These are phyloP conservation scores for Chiloscyllium plagiosum DNA, from an alignment of 2,113 vertebrate species.

Conservation along the genomic window DNA sequence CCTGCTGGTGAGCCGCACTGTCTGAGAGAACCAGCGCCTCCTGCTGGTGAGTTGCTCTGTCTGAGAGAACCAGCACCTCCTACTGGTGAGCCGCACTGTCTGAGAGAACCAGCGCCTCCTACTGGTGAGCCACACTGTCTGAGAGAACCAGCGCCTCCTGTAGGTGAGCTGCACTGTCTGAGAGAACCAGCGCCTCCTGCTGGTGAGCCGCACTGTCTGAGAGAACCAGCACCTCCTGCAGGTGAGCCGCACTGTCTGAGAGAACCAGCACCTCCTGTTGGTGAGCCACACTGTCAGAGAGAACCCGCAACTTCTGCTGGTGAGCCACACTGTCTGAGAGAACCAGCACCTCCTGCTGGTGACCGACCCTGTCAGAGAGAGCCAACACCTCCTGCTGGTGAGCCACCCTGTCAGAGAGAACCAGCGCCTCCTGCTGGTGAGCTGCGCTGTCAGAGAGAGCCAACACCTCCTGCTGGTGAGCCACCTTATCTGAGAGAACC, in stretches of 20 bases:
- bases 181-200: conserved; percentile 1
- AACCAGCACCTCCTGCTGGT: neutral
- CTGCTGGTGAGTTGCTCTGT: neutral
- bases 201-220: neutral
- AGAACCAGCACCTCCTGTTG: conserved; percentile 6
- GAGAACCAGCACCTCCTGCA: conserved; percentile 2
- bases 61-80: too few species aligned
- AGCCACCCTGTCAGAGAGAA: neutral
- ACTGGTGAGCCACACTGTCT: too few species aligned
- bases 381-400: neutral
- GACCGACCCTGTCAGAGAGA: too few species aligned
- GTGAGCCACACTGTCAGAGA: neutral
- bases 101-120: too few species aligned
- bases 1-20: too few species aligned
- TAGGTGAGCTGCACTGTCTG: neutral
- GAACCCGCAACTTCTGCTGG: neutral
- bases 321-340: neutral
- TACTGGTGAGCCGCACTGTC: too few species aligned
- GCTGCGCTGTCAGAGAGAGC: neutral
- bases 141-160: neutral
- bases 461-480: conserved; percentile 1
- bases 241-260: neutral
- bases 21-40: neutral
- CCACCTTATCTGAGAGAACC: neutral
- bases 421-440: conserved; percentile 8